phyloP scores from a whole-genome alignment of 2,888 invertebrate genomes.

The Geophilus truncorum region DNA sequence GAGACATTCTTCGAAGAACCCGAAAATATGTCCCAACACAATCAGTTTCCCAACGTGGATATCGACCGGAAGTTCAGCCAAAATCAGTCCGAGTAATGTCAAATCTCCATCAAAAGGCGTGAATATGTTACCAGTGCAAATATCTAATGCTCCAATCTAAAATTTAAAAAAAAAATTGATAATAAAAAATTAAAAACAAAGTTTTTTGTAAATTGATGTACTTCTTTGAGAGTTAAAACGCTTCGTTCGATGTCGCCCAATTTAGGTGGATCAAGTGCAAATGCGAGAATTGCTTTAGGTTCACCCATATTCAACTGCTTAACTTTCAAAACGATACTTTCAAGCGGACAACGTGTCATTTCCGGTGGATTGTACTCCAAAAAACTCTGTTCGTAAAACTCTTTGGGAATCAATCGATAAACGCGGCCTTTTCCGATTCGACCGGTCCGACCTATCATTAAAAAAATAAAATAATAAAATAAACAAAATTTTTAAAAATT shows the following conservation, averaged over 20 bases:
- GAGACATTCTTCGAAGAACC: conserved; percentile 73
- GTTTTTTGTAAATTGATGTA: too few relatives aligned
- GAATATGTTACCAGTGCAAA: conserved; percentile 53
- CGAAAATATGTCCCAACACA: conserved; percentile 77
- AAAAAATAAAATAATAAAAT: conserved; percentile 47
- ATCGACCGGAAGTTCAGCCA: conserved; percentile 77
- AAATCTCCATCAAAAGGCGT: conserved; percentile 70
- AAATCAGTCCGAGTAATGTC: conserved; percentile 76
- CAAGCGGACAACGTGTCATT: conserved; percentile 67
- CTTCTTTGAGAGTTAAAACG: conserved; percentile 77
- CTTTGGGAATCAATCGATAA: conserved; percentile 67
- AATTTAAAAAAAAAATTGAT: conserved; percentile 39
- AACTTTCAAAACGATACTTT: conserved; percentile 69
- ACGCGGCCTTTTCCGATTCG: conserved; percentile 76
- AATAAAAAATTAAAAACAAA: too few relatives aligned
- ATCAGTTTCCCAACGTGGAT: conserved; percentile 76
- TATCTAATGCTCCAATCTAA: conserved; percentile 72
- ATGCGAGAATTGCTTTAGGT: conserved; percentile 71
- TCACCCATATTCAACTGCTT: conserved; percentile 76
- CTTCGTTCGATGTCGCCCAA: conserved; percentile 73
- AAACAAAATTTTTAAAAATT: not conserved
- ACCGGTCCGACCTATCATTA: conserved; percentile 87
- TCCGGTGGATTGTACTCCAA: conserved; percentile 49
- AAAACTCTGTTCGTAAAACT: conserved; percentile 55
- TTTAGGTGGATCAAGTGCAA: conserved; percentile 83